Percentiles rank a stretch among this genome's conserved stretches.
These are phyloP conservation scores for Cataglyphis cursor DNA, from an alignment of 2,888 invertebrate genomes.

Conservation along the genomic window DNA sequence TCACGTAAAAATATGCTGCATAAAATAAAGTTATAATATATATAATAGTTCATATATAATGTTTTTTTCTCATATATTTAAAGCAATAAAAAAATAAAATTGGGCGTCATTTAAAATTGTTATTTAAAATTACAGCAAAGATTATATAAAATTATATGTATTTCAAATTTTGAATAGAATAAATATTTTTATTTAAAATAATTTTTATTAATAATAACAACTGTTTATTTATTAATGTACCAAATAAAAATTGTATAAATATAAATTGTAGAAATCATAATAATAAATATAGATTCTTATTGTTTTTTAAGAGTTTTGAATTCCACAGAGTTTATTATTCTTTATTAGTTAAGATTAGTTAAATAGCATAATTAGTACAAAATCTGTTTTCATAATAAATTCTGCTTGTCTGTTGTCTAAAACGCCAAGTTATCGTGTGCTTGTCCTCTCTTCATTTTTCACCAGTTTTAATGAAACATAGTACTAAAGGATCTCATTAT, in stretches of 20 bases:
- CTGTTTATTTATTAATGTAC: background rate
- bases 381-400: background rate
- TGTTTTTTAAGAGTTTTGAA: background rate
- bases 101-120: background rate
- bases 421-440: background rate
- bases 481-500: constrained; percentile 56
- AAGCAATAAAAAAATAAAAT: background rate
- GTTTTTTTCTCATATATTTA: background rate
- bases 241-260: background rate
- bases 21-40: background rate
- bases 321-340: too few species aligned
- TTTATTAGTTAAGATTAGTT: background rate
- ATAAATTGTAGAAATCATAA: background rate
- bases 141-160: background rate
- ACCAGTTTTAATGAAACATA: constrained; percentile 52
- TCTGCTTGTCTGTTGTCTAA: background rate
- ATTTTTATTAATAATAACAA: background rate
- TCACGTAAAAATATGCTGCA: background rate
- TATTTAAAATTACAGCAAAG: constrained; percentile 1
- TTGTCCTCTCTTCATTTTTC: constrained; percentile 11
- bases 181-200: background rate
- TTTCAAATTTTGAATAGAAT: background rate
- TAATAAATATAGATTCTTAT: background rate
- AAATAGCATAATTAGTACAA: background rate
- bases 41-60: too few species aligned